These are phyloP conservation scores for Solenopsis invicta DNA, from an alignment of 1,140 invertebrate species.

Conservation along the genomic window DNA sequence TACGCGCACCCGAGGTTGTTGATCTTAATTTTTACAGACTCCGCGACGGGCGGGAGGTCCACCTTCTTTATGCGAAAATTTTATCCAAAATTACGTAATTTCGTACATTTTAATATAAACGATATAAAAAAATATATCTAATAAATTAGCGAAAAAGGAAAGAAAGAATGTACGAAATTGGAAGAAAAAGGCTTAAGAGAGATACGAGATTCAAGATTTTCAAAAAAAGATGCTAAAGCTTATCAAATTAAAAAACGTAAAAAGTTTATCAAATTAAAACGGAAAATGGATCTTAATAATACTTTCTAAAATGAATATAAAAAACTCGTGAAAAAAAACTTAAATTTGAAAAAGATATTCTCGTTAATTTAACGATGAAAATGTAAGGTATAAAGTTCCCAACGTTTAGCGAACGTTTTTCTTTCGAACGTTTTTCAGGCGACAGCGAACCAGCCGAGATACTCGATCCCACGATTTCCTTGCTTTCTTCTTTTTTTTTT, in stretches of 20 bases:
- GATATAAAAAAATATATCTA: not conserved
- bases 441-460: not conserved
- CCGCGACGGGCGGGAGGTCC: not conserved
- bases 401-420: conserved; percentile 15
- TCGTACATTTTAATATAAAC: not conserved
- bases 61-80: not conserved
- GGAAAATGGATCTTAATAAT: not conserved
- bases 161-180: not conserved
- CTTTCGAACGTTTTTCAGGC: not conserved
- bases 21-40: not conserved
- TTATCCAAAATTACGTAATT: not conserved
- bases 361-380: not conserved
- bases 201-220: not conserved
- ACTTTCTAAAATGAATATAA: not conserved
- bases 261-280: not conserved
- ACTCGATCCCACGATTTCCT: conserved; percentile 5
- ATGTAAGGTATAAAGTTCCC: not conserved
- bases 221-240: too few relatives aligned
- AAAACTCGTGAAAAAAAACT: not conserved
- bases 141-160: not conserved
- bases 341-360: conserved; percentile 11
- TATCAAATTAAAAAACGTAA: conserved; percentile 5
- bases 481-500: not conserved
- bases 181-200: not conserved
- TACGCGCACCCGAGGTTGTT: not conserved